Evolutionary conservation across 2,113 vertebrate species (phyloP).

Genomic region (Ifrita kowaldi): DNA sequence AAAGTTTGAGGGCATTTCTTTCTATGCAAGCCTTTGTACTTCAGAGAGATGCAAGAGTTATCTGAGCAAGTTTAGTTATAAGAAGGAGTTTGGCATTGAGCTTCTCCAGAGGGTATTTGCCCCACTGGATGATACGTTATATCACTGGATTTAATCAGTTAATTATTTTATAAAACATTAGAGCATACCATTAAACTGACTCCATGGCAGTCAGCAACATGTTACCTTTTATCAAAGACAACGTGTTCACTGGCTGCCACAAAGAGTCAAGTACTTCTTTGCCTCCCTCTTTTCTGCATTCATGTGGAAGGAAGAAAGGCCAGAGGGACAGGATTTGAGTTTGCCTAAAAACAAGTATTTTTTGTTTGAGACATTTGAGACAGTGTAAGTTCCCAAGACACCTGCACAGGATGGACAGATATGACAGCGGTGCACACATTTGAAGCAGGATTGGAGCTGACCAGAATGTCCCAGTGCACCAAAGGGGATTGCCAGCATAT

Average conservation of each 20-base stretch:
- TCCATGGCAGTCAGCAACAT: background rate
- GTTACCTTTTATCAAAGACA: background rate
- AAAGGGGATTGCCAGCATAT: fast-evolving
- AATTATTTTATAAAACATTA: background rate
- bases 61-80: background rate
- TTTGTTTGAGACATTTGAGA: background rate
- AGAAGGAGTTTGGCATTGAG: background rate
- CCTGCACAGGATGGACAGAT: background rate
- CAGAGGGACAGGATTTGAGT: background rate
- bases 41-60: background rate
- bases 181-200: background rate
- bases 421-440: fast-evolving
- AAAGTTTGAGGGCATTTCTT: background rate
- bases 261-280: background rate
- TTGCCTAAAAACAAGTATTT: background rate
- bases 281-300: background rate
- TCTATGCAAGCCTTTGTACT: background rate
- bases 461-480: background rate
- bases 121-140: background rate
- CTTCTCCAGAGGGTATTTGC: background rate
- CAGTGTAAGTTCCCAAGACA: background rate
- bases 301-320: background rate
- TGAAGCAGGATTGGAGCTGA: background rate
- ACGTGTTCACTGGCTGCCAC: background rate
- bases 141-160: background rate